A percentile compares a stretch with the other conserved stretches of the same genome.
Evolutionary conservation across 2,888 invertebrate genomes (phyloP).

Genomic region (Xestia sexstrigata): DNA sequence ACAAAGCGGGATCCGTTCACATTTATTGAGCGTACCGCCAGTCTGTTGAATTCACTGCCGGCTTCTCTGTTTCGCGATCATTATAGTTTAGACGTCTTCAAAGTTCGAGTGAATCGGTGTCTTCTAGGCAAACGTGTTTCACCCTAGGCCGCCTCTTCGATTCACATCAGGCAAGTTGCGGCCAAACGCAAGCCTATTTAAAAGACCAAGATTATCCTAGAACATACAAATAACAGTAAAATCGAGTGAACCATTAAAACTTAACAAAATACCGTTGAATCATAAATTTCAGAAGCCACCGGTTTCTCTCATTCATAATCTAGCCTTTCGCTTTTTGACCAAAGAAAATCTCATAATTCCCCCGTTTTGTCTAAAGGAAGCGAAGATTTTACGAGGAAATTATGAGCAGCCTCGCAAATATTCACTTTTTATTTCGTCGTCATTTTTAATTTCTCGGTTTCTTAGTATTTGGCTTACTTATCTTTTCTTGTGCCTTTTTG

Average conservation of each 20-base stretch:
- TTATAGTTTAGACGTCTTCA: too few species aligned
- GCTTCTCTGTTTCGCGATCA: too few species aligned
- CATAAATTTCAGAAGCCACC: neutral
- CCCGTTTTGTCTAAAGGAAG: constrained; percentile 38
- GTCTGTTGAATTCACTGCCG: too few species aligned
- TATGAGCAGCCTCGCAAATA: constrained; percentile 50
- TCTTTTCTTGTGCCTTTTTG: constrained; percentile 28
- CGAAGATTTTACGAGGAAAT: constrained; percentile 40
- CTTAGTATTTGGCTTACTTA: constrained; percentile 24
- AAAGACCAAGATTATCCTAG: too few species aligned
- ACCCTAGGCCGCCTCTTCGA: too few species aligned
- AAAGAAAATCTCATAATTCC: constrained; percentile 37
- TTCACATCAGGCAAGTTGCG: too few species aligned
- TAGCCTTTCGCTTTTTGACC: constrained; percentile 24
- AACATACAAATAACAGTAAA: neutral
- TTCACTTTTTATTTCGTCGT: constrained; percentile 50
- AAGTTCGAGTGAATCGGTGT: too few species aligned
- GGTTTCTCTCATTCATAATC: constrained; percentile 15
- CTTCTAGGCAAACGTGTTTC: too few species aligned
- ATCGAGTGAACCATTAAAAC: neutral
- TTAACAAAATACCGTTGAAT: neutral
- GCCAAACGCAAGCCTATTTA: too few species aligned
- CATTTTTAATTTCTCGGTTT: constrained; percentile 47
- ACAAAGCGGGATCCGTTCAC: too few species aligned
- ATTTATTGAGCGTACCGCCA: too few species aligned